A percentile compares a stretch with the other conserved stretches of the same genome.
phyloP scores from a whole-genome alignment of 2,888 invertebrate species.

The Metalampra italica region DNA sequence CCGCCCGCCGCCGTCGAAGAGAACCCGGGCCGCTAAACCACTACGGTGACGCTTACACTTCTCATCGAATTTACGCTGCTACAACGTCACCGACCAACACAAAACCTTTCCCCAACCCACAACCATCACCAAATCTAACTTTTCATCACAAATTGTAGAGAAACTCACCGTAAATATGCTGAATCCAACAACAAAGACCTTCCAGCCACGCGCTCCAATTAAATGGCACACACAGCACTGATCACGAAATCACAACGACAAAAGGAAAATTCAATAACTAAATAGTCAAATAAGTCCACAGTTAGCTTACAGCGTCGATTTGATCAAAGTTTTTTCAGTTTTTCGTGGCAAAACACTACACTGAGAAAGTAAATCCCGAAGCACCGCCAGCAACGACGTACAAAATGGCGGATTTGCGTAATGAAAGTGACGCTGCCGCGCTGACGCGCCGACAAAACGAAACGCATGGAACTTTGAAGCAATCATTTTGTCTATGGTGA shows the following conservation, averaged over 20 bases:
- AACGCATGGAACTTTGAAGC: constrained; percentile 37
- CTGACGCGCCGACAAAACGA: constrained; percentile 62
- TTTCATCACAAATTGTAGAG: constrained; percentile 30
- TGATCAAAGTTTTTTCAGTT: constrained; percentile 59
- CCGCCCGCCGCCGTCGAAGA: constrained; percentile 32
- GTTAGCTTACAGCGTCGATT: constrained; percentile 50
- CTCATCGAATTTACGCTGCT: constrained; percentile 27
- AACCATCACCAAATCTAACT: constrained; percentile 21
- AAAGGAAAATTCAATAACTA: constrained; percentile 53
- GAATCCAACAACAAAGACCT: constrained; percentile 77
- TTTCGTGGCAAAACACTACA: constrained; percentile 66
- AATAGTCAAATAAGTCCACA: constrained; percentile 52
- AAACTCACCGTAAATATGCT: constrained; percentile 70
- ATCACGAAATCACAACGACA: constrained; percentile 71
- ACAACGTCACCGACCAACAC: constrained; percentile 12
- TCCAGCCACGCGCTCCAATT: constrained; percentile 78
- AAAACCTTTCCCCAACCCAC: constrained; percentile 21
- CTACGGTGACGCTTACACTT: constrained; percentile 63
- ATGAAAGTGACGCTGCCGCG: constrained; percentile 78
- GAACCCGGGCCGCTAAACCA: constrained; percentile 40
- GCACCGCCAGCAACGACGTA: constrained; percentile 78
- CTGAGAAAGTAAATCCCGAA: constrained; percentile 67
- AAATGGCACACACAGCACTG: constrained; percentile 76
- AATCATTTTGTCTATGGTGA: constrained; percentile 26
- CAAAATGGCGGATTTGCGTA: constrained; percentile 79